Base-by-base conservation (phyloP, 92 coral and sea anemone species). In the Muricea muricata region DNA sequence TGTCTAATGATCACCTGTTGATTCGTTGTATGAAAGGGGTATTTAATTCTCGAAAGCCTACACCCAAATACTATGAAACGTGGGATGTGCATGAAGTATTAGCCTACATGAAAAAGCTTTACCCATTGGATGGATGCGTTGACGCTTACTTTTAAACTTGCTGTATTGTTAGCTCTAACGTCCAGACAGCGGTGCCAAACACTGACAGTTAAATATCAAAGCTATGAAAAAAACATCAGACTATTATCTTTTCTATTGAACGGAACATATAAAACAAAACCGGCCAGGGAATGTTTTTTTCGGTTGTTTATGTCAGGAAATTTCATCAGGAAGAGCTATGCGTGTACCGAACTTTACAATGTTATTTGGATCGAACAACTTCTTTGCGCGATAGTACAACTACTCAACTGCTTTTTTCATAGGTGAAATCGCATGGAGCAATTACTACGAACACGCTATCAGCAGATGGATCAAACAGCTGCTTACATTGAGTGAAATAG, bases 171-270 rank as follows among this genome's bases (percentile, higher is more conserved):
- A 14, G 91, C 87, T 46, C 58, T 84, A 32, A 84, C 89, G 17
- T 85, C 89, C 25, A 87, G 86, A 17, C 88, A 88, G 34, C 33
- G 85, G 42, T 88, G 91, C 33, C 91, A 88, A 57, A 84, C 88
- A 35, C 54, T 89, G 24, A 56, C 77, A 6, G 56, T 15, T 78
- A 33, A 83, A 89, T 20, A 52, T 73, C 48, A 15, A 21, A 3
- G 0, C 41, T 28, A 78, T 85, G 92, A 78, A 21, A 33, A 46
- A 71, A 85, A 35, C 86, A 11, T 28, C 39, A n/a, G 75, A 55
- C 15, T 71, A 71, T 37, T 89, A 84, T 33, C 15, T 79, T 32
- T 84, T 89, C 40, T 52, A 40, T 13, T n/a, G 84, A 1, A 5
- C 26, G 1, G 68, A 79, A 1, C 88, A 67, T 41, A 52, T 84